Evolutionary conservation across 1,140 invertebrate genomes (phyloP).

Genomic region (Teleopsis dalmanni): DNA sequence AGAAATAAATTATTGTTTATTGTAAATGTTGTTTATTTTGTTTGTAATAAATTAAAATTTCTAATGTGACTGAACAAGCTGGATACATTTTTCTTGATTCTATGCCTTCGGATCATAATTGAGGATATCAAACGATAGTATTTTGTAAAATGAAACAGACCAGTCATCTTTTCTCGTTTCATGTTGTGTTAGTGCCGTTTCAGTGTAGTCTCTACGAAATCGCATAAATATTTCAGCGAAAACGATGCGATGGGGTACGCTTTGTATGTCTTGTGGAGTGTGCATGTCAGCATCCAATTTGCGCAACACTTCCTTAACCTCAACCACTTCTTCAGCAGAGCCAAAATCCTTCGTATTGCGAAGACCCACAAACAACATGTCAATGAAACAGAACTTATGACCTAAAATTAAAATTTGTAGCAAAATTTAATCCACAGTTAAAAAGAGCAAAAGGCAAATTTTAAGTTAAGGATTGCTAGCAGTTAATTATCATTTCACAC

Average conservation of each 20-base stretch:
- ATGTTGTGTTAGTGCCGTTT: not conserved
- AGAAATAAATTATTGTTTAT: not conserved
- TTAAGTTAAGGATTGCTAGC: too few species aligned
- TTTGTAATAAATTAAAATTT: not conserved
- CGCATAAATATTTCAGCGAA: conserved; percentile 41
- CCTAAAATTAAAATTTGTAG: too few species aligned
- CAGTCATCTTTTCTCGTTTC: conserved; percentile 14
- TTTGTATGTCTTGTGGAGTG: conserved; percentile 17
- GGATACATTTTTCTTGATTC: not conserved
- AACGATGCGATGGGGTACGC: conserved; percentile 34
- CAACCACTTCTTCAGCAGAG: conserved; percentile 20
- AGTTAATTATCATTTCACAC: too few species aligned
- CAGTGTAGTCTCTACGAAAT: conserved; percentile 31
- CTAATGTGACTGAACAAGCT: too few species aligned
- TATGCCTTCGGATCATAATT: conserved; percentile 27
- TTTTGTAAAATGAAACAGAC: conserved; percentile 42
- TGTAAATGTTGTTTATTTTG: not conserved
- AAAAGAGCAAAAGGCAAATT: too few species aligned
- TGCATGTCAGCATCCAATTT: conserved; percentile 24
- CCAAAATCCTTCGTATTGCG: conserved; percentile 39
- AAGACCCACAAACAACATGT: conserved; percentile 38
- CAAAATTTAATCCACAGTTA: too few species aligned
- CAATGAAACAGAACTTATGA: conserved; percentile 35
- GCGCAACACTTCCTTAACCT: conserved; percentile 25
- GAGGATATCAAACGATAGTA: conserved; percentile 40